Evolutionary conservation across 2,888 invertebrate genomes (phyloP).

Genomic region (Junonia oenone): DNA sequence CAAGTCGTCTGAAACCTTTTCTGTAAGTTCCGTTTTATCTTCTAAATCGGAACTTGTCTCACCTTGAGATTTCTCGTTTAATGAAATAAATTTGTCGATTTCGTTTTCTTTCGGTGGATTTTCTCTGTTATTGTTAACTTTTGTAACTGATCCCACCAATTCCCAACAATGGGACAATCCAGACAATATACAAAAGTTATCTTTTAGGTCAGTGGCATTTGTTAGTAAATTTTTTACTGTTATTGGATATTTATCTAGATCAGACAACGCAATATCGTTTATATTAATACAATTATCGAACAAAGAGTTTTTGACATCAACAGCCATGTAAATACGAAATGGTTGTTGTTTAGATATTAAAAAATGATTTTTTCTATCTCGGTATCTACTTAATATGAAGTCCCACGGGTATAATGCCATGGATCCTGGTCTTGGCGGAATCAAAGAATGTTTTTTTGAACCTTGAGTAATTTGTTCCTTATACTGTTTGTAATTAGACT

Average conservation of each 20-base stretch:
- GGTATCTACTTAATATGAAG: slow-evolving; percentile 58
- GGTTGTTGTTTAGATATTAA: slow-evolving; percentile 51
- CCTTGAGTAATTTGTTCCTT: slow-evolving; percentile 45
- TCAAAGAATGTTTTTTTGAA: slow-evolving; percentile 41
- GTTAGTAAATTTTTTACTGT: slow-evolving; percentile 60
- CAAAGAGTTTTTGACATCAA: slow-evolving; percentile 42
- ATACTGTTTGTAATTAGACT: slow-evolving; percentile 54
- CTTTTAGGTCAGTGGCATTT: slow-evolving; percentile 50
- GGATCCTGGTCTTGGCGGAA: slow-evolving; percentile 51
- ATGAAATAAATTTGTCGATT: background rate
- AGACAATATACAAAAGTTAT: slow-evolving; percentile 61
- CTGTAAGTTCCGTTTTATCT: background rate
- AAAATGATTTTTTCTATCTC: slow-evolving; percentile 56
- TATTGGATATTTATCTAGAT: slow-evolving; percentile 55
- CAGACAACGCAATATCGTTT: slow-evolving; percentile 51
- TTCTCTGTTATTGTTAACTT: slow-evolving; percentile 34
- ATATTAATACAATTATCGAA: slow-evolving; percentile 59
- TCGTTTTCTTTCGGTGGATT: slow-evolving; percentile 1
- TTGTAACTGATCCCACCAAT: slow-evolving; percentile 58
- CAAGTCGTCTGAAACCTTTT: background rate
- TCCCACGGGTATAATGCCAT: slow-evolving; percentile 56
- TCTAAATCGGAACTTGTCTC: slow-evolving; percentile 7
- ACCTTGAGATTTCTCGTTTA: slow-evolving; percentile 1
- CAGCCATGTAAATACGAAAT: slow-evolving; percentile 59
- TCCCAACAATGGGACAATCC: slow-evolving; percentile 67